Percentiles rank a stretch among this genome's conserved stretches.
Evolutionary conservation across 2,113 vertebrate species (phyloP).

Genomic region (Gymnorhina tibicen): DNA sequence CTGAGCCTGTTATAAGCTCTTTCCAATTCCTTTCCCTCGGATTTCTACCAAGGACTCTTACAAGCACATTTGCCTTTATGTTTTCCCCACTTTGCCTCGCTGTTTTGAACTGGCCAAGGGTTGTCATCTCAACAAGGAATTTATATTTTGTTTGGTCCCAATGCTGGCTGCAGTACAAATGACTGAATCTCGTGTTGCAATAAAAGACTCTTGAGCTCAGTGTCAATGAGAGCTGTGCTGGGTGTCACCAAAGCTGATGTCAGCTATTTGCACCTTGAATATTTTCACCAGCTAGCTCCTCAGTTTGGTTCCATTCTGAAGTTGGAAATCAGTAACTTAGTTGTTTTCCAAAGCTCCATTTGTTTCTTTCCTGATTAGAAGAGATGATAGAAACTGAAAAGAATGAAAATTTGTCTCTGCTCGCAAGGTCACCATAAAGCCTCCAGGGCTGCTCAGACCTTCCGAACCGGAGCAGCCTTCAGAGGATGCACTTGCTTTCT

Average conservation of each 20-base stretch:
- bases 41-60: neutral
- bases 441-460: neutral
- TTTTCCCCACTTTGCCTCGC: neutral
- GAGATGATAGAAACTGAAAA: neutral
- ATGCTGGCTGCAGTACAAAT: neutral
- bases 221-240: neutral
- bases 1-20: neutral
- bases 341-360: neutral
- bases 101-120: neutral
- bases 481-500: neutral
- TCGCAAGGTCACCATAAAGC: neutral
- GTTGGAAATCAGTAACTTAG: neutral
- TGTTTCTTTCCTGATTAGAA: neutral
- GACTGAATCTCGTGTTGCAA: neutral
- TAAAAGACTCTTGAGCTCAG: neutral
- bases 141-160: neutral
- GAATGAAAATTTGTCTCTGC: neutral
- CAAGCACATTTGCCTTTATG: neutral
- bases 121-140: neutral
- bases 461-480: accelerated
- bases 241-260: neutral
- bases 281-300: neutral
- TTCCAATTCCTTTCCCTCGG: neutral
- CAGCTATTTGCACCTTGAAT: neutral
- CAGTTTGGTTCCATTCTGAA: neutral